Evolutionary conservation across 2,797 vertebrate genomes (phyloP), one percentile per base, ranked within the genome.

Genomic region (Peromyscus melanophrys): DNA sequence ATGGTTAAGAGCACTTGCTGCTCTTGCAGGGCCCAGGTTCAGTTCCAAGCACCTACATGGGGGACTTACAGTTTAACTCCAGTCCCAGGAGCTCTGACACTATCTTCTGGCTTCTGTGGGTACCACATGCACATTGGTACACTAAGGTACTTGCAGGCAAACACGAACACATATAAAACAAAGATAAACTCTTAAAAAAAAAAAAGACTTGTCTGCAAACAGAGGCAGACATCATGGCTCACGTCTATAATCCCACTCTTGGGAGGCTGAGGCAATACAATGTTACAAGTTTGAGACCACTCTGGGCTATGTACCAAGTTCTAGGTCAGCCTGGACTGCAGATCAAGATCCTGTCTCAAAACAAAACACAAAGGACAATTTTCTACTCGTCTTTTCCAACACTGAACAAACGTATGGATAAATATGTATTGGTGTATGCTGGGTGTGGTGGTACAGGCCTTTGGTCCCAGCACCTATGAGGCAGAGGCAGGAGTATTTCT

Each of bases 381-480:
- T 94, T 92, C 29, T 46, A 76, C 25, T 46, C 37, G 59, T 65
- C 65, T 93, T 93, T 93, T 93, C 94, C 49, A 85, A 81, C 27
- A 84, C 27, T 63, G 4, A 84, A 89, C 19, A 71, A 69, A 65
- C 37, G 52, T 40, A n/a, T 29, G n/a, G 61, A 43, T 77, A 80
- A 75, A 63, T 37, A 61, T 52, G 2, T 69, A 27, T 25, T 14
- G 1, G 31, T 67, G 4, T 49, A 85, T 67, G 61, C 13, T 10
- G 13, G 63, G 19, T 49, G 40, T 67, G 40, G 63, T 49, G 17
- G 19, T 0, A 0, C 43, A 85, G 5, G 0, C 40, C 29, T 67
- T 67, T 67, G 46, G n/a, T 49, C 12, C 83, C 43, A 49, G 27
- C 6, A 85, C 43, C 6, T n/a, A 12, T 43, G 59, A 65, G 29